phyloP scores from a whole-genome alignment of 1,140 invertebrate species.

The Scaptomyza montana region DNA sequence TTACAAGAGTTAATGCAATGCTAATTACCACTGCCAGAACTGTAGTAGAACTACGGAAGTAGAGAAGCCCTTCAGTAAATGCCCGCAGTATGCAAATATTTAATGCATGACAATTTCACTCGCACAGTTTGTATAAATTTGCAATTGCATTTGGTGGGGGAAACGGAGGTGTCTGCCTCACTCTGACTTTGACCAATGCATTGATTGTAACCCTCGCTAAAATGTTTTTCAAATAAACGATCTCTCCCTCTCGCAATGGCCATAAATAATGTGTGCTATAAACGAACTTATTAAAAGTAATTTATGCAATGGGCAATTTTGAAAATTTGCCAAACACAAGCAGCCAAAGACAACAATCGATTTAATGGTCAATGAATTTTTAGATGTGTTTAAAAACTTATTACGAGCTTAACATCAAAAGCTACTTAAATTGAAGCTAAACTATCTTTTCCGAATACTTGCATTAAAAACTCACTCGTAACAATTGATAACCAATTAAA shows the following conservation, averaged over 20 bases:
- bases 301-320: conserved; percentile 30
- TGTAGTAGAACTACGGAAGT: too few relatives aligned
- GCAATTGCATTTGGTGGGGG: conserved; percentile 16
- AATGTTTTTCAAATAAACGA: conserved; percentile 72
- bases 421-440: too few relatives aligned
- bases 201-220: conserved; percentile 49
- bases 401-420: too few relatives aligned
- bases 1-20: conserved; percentile 62
- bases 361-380: background rate
- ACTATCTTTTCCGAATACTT: too few relatives aligned
- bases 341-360: background rate
- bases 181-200: conserved; percentile 30
- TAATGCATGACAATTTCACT: conserved; percentile 50
- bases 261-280: conserved; percentile 52
- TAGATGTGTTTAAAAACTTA: too few relatives aligned
- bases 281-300: conserved; percentile 46
- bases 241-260: conserved; percentile 7
- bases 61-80: too few relatives aligned
- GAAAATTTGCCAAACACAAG: conserved; percentile 7
- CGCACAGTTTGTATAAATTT: conserved; percentile 63
- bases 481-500: conserved; percentile 9
- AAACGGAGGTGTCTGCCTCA: background rate
- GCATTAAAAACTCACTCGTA: background rate
- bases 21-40: conserved; percentile 55
- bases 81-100: conserved; percentile 30